Base-by-base conservation (phyloP, 2,888 invertebrate genomes). In the Tachina fera region DNA sequence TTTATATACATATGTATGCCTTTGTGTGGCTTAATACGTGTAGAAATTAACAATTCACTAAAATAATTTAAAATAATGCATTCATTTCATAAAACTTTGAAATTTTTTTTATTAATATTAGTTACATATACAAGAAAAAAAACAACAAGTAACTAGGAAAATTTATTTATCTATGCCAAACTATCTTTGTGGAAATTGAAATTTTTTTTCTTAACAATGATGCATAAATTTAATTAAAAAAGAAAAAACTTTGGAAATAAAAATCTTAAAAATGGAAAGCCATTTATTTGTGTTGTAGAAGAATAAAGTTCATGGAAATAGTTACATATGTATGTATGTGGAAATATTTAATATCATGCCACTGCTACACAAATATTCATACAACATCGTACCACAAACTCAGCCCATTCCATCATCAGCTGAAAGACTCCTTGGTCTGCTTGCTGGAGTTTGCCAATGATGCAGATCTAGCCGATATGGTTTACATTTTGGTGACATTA, bases 161-260 rank as follows among this genome's bases (percentile, higher is more conserved):
- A 71, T 71, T 61, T 75, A 61, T 81, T 68, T 82, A 86, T 86
- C 75, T 86, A n/a, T 79, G 82, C 67, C 75, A 75, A 86, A 82
- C 16, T 16, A 82, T 74, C 58, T 63, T 49, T 47, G 39, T 22
- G 63, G 9, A 13, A 51, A 43, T 58, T 11, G 19, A 41, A 51
- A 56, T 13, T 60, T 14, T 43, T 19, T 22, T 68, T 49, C 16
- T 14, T 1, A 79, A 85, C 85, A 86, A 86, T 79, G 82, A 53
- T 65, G 74, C 65, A 86, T 86, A 79, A 82, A 86, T 79, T 78
- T 82, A 75, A 83, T 83, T 78, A 75, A 78, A 65, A 60, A 22
- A 39, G 22, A 22, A 58, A n/a, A 53, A 41, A 45, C 43, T 39
- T 19, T 13, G 41, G 16, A 74, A 31, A 31, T 31, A 31, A 77